phyloP scores from a whole-genome alignment of 2,797 vertebrate species.

The Danio tinwini region DNA sequence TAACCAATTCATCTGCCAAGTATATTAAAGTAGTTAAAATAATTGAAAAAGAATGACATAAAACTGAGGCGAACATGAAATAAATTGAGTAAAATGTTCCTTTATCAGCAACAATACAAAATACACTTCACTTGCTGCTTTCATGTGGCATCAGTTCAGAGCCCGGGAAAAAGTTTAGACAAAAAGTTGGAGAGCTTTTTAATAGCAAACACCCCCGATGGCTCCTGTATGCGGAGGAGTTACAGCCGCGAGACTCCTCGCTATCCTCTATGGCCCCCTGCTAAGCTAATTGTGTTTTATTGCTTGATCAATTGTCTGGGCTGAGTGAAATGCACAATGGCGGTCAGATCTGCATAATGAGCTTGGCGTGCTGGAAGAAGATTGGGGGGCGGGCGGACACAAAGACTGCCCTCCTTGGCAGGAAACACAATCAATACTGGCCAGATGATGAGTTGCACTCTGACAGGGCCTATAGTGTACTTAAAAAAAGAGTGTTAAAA shows the following conservation, averaged over 20 bases:
- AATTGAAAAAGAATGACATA: too few species aligned
- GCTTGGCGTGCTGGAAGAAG: slow-evolving; percentile 70
- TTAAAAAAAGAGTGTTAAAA: slow-evolving; percentile 43
- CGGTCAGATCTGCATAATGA: slow-evolving; percentile 78
- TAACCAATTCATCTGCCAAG: background rate
- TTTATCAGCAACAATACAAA: slow-evolving; percentile 46
- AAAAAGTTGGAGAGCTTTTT: slow-evolving; percentile 52
- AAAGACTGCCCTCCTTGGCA: slow-evolving; percentile 65
- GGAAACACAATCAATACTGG: slow-evolving; percentile 70
- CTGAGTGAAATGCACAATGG: slow-evolving; percentile 69
- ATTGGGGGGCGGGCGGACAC: slow-evolving; percentile 61
- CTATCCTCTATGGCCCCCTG: slow-evolving; percentile 50
- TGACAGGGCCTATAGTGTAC: slow-evolving; percentile 47
- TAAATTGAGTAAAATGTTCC: background rate
- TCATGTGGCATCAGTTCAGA: slow-evolving; percentile 33
- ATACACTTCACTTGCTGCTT: slow-evolving; percentile 27
- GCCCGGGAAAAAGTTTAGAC: slow-evolving; percentile 42
- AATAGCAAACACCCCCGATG: slow-evolving; percentile 39
- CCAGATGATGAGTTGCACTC: slow-evolving; percentile 60
- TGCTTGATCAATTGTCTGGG: slow-evolving; percentile 75
- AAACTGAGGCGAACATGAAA: too few species aligned
- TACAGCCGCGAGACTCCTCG: slow-evolving; percentile 42
- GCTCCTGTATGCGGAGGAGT: slow-evolving; percentile 34
- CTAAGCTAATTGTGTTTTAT: slow-evolving; percentile 68
- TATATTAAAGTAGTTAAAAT: background rate